Base-by-base conservation (phyloP, 1,140 invertebrate species). In the Mycetomoellerius zeteki region DNA sequence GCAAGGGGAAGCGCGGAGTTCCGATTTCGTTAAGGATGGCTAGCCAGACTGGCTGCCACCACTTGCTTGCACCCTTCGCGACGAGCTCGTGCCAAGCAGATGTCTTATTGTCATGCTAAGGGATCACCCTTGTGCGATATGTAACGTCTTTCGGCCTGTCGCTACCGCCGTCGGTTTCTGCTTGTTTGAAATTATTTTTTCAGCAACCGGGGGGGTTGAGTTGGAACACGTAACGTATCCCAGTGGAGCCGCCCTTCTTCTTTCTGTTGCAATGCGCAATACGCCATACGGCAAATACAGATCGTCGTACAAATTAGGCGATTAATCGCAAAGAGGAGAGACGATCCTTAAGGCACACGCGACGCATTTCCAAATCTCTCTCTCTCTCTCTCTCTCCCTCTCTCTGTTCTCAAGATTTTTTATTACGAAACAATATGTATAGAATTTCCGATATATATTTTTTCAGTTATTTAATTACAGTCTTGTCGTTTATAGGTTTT, bases 81-180 rank as follows among this genome's bases (percentile, higher is more conserved):
- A 84, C 77, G 78, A 92, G 91, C 91, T 92, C 91, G 91, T 91
- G 91, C 91, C 91, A 91, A 89, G 91, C 93, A 93, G 93, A 93
- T 93, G 92, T 93, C 92, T 90, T 76, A 92, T 93, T 93, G 93
- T 93, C 91, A 93, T 93, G 93, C 87, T 92, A 93, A 93, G 91
- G 89, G 88, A 86, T 88, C 87, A 78, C 89, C 86, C 89, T 86
- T 87, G 85, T 86, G 88, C 87, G 65, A 88, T 75, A 81, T 60
- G 80, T 91, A 92, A 91, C 91, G 91, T 92, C 91, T 92, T 91
- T 93, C 85, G 60, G 87, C 58, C 67, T 37, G 86, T 86, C 77
- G 80, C 37, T 82, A 71, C 69, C 67, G 82, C 76, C 78, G 85
- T 86, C 80, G 90, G 75, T 90, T 88, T 91, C 86, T 85, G 69